Evolutionary conservation across 2,113 vertebrate species (phyloP).

Genomic region (Prolemur simus): DNA sequence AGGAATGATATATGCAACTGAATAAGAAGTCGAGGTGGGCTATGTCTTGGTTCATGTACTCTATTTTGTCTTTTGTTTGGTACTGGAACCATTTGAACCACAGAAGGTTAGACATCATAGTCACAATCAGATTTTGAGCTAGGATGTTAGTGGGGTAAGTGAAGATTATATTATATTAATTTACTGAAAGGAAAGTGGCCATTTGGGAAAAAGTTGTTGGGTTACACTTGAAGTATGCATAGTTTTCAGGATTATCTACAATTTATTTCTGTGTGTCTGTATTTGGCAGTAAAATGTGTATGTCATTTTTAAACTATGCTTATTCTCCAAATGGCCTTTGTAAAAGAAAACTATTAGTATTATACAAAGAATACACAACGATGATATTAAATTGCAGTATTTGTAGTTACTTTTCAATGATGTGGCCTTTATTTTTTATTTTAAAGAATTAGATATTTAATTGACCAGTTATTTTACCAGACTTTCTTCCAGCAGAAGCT

Average conservation of each 20-base stretch:
- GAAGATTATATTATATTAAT: neutral
- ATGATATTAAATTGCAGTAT: neutral
- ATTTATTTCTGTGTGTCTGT: neutral
- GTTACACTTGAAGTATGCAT: neutral
- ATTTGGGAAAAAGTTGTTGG: neutral
- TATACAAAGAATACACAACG: neutral
- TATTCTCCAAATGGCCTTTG: neutral
- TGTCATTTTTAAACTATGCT: neutral
- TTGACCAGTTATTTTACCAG: neutral
- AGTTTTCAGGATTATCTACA: neutral
- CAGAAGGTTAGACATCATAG: neutral
- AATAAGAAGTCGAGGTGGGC: neutral
- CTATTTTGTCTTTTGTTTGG: neutral
- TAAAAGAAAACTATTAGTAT: neutral
- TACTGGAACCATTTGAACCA: neutral
- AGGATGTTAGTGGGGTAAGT: neutral
- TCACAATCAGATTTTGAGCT: neutral
- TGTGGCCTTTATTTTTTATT: neutral
- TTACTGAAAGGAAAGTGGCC: neutral
- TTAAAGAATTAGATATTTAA: neutral
- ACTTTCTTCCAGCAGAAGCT: neutral
- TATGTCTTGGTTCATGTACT: neutral
- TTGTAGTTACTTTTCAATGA: neutral
- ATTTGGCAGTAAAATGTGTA: neutral
- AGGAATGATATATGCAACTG: neutral